phyloP scores from a whole-genome alignment of 2,888 invertebrate genomes.

The Phania funesta region DNA sequence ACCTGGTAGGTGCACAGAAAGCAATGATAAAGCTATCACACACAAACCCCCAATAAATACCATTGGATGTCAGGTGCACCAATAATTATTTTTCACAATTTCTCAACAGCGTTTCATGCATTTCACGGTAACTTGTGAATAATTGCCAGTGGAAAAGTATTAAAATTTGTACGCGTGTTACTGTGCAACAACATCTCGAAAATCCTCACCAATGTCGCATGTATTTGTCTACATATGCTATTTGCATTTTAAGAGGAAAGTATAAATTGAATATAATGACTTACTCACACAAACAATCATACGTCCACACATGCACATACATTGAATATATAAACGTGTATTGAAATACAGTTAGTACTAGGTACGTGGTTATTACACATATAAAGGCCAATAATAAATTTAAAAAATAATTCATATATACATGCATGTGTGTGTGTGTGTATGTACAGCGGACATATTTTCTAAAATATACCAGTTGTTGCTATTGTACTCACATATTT shows the following conservation, averaged over 20 bases:
- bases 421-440: no score
- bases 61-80: no score
- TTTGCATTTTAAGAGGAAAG: conserved; percentile 38
- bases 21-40: no score
- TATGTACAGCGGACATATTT: conserved; percentile 52
- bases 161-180: no score
- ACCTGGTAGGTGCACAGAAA: no score
- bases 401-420: neutral
- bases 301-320: neutral
- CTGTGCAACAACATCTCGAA: no score
- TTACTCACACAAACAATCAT: conserved; percentile 33
- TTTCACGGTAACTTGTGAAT: no score
- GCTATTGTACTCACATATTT: conserved; percentile 30
- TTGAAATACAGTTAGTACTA: neutral
- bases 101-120: no score
- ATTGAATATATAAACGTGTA: neutral
- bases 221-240: neutral
- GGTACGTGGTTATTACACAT: conserved; percentile 21
- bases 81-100: no score
- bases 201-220: neutral
- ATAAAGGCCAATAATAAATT: conserved; percentile 57
- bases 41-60: no score
- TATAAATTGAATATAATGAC: conserved; percentile 64
- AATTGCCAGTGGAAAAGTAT: no score
- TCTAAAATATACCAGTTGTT: conserved; percentile 25